Conservation (phyloP, 53 echinoderm and acorn worm genomes). For the Crossaster papposus region DNA sequence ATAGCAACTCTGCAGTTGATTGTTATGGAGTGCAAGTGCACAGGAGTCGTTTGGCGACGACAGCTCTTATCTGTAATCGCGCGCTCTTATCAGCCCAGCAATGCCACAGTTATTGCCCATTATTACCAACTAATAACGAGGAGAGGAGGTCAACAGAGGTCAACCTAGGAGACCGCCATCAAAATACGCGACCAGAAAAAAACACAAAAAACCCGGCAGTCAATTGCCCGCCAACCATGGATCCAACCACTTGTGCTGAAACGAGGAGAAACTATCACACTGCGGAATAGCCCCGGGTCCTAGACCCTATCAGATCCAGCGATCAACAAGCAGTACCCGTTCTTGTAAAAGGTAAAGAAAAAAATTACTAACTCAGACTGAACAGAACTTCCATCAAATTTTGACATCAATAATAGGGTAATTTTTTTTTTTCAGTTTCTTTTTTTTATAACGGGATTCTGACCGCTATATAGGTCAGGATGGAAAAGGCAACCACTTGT, state of each 20-base stretch:
- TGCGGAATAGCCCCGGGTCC: neutral
- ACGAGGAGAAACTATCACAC: neutral
- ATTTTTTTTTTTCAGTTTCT: neutral
- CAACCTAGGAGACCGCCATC: constrained; percentile 16
- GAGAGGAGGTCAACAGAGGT: constrained; percentile 37
- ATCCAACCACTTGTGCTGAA: neutral
- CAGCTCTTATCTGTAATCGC: constrained; percentile 53
- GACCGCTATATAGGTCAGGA: constrained; percentile 48
- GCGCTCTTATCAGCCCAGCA: constrained; percentile 2
- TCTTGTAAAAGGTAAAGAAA: too few species aligned
- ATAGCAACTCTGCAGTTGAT: neutral
- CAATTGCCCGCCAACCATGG: constrained; percentile 36
- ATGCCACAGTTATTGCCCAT: constrained; percentile 60
- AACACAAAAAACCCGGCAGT: neutral
- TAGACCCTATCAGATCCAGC: neutral
- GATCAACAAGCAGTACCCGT: neutral
- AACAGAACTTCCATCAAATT: neutral
- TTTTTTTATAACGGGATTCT: neutral
- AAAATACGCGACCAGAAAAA: constrained; percentile 3
- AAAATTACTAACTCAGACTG: neutral
- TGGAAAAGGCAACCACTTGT: constrained; percentile 32
- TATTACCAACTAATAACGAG: constrained; percentile 51
- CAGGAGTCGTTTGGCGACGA: constrained; percentile 31
- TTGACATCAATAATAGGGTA: neutral
- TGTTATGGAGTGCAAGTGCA: neutral